Evolutionary conservation across 2,888 invertebrate genomes (phyloP).

Genomic region (Thecocarcelia acutangulata): DNA sequence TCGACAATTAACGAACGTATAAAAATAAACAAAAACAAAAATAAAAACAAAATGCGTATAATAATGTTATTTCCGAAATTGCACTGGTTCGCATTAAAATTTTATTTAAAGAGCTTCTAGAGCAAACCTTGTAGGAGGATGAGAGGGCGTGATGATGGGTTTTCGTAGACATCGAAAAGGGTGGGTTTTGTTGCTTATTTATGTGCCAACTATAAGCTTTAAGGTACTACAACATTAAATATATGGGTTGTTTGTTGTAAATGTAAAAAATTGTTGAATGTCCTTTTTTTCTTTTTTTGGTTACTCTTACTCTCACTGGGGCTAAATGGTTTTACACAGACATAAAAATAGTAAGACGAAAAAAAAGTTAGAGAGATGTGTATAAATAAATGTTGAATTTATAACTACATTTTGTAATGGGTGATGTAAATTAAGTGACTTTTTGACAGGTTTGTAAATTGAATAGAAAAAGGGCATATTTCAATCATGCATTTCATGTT

Average conservation of each 20-base stretch:
- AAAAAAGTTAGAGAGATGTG: background rate
- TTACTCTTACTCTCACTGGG: constrained; percentile 7
- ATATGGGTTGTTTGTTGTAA: constrained; percentile 28
- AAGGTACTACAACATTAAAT: constrained; percentile 18
- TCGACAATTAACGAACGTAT: constrained; percentile 59
- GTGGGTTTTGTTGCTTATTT: constrained; percentile 25
- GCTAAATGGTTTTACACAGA: background rate
- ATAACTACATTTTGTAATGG: background rate
- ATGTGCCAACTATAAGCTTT: background rate
- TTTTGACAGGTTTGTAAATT: constrained; percentile 57
- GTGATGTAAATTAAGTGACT: constrained; percentile 32
- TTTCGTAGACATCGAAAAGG: constrained; percentile 32
- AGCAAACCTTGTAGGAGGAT: constrained; percentile 40
- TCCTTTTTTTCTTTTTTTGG: background rate
- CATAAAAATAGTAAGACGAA: background rate
- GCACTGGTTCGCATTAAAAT: constrained; percentile 24
- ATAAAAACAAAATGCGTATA: constrained; percentile 1
- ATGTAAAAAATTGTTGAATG: constrained; percentile 34
- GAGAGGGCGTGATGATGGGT: constrained; percentile 48
- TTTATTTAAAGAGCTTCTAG: constrained; percentile 6
- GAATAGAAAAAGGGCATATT: background rate
- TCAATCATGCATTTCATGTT: background rate
- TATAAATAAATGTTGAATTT: background rate
- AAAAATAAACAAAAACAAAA: constrained; percentile 22
- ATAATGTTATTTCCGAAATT: constrained; percentile 39